phyloP scores from a whole-genome alignment of 2,797 vertebrate genomes.

The Alfaro cultratus region DNA sequence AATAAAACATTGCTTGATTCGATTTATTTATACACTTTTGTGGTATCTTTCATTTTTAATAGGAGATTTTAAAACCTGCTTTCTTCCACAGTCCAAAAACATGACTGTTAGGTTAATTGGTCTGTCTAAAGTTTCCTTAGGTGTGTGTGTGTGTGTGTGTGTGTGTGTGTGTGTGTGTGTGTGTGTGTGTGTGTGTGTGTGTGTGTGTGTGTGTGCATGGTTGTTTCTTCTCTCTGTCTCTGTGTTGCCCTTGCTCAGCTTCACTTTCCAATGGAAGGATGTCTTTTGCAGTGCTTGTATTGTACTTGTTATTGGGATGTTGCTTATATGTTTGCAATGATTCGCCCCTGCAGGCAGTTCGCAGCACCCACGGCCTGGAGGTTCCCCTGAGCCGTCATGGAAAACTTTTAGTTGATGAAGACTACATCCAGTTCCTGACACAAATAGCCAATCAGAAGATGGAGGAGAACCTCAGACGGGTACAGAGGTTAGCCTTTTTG shows the following conservation, averaged over 20 bases:
- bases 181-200: too few relatives aligned
- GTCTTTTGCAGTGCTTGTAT: not conserved
- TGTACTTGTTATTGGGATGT: not conserved
- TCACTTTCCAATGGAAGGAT: not conserved
- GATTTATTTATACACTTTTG: too few relatives aligned
- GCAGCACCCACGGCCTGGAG: constrained; percentile 92
- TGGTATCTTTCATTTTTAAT: not conserved
- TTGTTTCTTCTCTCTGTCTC: too few relatives aligned
- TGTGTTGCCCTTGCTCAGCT: too few relatives aligned
- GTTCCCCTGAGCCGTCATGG: constrained; percentile 88
- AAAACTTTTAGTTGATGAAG: constrained; percentile 83
- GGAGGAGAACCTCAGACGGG: constrained; percentile 89
- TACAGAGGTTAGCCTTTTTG: constrained; percentile 82
- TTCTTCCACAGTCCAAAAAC: too few relatives aligned
- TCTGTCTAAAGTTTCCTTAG: too few relatives aligned
- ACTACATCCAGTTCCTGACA: constrained; percentile 88
- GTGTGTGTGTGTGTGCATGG: too few relatives aligned
- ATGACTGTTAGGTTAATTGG: not conserved
- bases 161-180: too few relatives aligned
- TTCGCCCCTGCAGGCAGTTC: constrained; percentile 76
- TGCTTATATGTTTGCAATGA: not conserved
- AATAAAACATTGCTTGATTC: not conserved
- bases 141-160: too few relatives aligned
- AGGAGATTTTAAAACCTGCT: not conserved
- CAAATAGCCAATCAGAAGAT: constrained; percentile 90